phyloP scores from a whole-genome alignment of 2,888 invertebrate genomes.

The Pristionchus arcanus region DNA sequence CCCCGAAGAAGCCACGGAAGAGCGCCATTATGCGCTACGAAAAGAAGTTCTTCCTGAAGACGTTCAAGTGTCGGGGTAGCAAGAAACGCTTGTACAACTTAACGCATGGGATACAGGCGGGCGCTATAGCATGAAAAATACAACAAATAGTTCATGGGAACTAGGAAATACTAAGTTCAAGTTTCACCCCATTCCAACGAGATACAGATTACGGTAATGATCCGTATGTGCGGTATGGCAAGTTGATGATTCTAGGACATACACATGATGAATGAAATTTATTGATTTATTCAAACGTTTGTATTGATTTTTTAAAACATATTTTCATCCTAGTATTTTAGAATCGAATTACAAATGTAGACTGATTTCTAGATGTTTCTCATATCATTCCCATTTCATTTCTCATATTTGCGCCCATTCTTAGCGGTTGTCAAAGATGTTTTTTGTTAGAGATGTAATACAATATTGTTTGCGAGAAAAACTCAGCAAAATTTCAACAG shows the following conservation, averaged over 20 bases:
- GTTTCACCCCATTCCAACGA: constrained; percentile 2
- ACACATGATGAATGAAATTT: neutral
- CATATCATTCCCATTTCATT: neutral
- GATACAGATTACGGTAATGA: neutral
- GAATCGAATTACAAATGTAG: neutral
- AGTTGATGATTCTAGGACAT: neutral
- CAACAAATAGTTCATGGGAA: neutral
- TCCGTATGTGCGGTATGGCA: neutral
- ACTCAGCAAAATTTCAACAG: neutral
- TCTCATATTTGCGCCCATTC: neutral
- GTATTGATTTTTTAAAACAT: neutral
- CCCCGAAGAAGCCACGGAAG: constrained; percentile 76
- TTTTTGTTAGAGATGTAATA: constrained; percentile 13
- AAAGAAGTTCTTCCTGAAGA: neutral
- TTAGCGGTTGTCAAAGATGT: neutral
- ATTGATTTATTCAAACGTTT: neutral
- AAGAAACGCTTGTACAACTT: neutral
- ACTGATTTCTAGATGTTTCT: neutral
- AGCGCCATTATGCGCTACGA: constrained; percentile 68
- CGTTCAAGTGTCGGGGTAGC: neutral
- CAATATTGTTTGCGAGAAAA: constrained; percentile 3
- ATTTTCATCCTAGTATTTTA: neutral
- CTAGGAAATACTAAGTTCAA: neutral
- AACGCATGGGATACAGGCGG: neutral
- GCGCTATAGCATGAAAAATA: neutral